These are phyloP conservation scores for Drosophila tanythrix DNA, from an alignment of 2,888 invertebrate genomes.

Conservation along the genomic window DNA sequence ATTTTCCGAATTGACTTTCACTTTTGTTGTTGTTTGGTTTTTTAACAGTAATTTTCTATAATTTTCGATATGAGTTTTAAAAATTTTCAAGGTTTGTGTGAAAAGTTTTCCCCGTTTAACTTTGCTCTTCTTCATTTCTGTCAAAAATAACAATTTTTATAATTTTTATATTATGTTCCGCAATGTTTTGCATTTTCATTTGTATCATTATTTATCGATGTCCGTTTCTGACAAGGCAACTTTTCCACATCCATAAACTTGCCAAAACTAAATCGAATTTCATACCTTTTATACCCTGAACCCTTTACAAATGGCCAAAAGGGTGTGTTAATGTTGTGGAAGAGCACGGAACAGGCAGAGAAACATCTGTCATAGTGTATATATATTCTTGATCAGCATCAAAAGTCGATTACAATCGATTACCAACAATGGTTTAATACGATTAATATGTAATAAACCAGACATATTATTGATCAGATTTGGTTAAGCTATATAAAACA, in stretches of 20 bases:
- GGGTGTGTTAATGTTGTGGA: background rate
- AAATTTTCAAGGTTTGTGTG: background rate
- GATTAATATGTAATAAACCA: background rate
- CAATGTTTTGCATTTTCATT: background rate
- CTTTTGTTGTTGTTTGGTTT: constrained; percentile 1
- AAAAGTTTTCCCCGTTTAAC: background rate
- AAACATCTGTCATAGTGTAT: background rate
- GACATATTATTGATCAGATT: background rate
- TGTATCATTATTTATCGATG: constrained; percentile 1
- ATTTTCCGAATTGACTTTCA: constrained; percentile 2
- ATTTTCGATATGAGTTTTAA: background rate
- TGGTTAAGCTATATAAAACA: background rate
- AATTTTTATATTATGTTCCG: background rate
- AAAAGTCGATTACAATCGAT: background rate
- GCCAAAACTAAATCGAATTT: constrained; percentile 3
- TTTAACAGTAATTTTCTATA: background rate
- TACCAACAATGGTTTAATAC: background rate
- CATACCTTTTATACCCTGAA: background rate
- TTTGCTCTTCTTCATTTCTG: background rate
- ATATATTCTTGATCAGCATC: background rate
- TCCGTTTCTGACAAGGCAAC: background rate
- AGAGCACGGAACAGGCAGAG: background rate
- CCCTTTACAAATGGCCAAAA: background rate
- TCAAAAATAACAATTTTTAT: background rate
- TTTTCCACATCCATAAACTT: constrained; percentile 2